These are phyloP conservation scores for Valencia hispanica DNA, from an alignment of 2,797 vertebrate genomes.

Conservation along the genomic window DNA sequence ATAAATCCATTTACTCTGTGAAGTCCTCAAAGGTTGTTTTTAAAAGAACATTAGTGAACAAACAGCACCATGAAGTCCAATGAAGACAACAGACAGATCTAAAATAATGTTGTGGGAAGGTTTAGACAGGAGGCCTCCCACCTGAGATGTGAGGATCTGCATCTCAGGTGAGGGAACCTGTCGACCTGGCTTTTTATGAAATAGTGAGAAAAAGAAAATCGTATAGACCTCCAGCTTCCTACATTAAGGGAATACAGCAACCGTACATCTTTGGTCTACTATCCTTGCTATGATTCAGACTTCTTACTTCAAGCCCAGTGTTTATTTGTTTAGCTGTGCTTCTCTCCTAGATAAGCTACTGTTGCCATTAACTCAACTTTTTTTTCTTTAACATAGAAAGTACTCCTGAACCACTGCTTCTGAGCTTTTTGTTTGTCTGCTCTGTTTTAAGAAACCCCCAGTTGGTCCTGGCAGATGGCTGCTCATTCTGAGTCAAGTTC, in stretches of 20 bases:
- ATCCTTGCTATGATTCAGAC: not conserved
- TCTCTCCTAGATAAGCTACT: not conserved
- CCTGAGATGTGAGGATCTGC: not conserved
- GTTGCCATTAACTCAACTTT: not conserved
- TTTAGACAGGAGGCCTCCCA: not conserved
- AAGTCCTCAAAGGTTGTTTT: too few relatives aligned
- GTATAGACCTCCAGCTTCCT: too few relatives aligned
- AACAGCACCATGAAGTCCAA: too few relatives aligned
- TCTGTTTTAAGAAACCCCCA: not conserved
- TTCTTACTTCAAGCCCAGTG: not conserved
- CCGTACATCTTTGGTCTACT: not conserved
- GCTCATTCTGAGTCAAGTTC: not conserved
- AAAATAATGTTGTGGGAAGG: not conserved
- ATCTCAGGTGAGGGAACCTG: not conserved
- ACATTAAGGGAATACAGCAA: not conserved
- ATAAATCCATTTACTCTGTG: too few relatives aligned
- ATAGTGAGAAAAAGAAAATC: not conserved
- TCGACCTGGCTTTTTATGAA: not conserved
- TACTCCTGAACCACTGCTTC: not conserved
- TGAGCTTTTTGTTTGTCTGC: not conserved
- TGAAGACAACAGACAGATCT: not conserved
- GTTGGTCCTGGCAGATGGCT: not conserved
- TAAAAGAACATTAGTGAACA: not conserved
- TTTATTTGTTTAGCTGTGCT: not conserved
- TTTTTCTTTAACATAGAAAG: not conserved